phyloP scores from a whole-genome alignment of 2,797 vertebrate genomes.

The Philypnodon macrostomus region DNA sequence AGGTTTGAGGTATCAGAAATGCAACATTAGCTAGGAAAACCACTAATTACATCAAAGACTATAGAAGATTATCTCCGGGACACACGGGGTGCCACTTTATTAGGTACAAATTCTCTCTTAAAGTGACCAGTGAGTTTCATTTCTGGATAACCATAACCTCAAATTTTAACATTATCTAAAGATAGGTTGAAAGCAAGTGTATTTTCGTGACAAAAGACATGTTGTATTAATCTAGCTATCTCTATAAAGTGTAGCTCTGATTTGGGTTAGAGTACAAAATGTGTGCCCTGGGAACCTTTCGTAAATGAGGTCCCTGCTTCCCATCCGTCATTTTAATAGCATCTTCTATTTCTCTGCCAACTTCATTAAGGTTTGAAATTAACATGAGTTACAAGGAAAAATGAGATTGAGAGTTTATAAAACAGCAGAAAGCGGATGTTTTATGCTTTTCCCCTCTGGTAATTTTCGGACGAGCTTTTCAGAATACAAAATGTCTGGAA shows the following conservation, averaged over 20 bases:
- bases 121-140: too few species aligned
- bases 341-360: slow-evolving; percentile 47
- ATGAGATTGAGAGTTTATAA: slow-evolving; percentile 52
- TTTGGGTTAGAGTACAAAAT: slow-evolving; percentile 35
- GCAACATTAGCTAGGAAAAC: too few species aligned
- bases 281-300: slow-evolving; percentile 42
- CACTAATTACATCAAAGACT: too few species aligned
- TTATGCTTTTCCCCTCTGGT: slow-evolving; percentile 4
- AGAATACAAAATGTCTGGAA: slow-evolving; percentile 11
- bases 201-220: background rate
- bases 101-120: too few species aligned
- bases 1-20: too few species aligned
- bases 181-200: slow-evolving; percentile 1
- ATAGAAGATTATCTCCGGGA: too few species aligned
- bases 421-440: slow-evolving; percentile 31
- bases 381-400: slow-evolving; percentile 42
- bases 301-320: slow-evolving; percentile 54
- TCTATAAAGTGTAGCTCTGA: slow-evolving; percentile 18
- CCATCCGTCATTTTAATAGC: slow-evolving; percentile 61
- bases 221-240: slow-evolving; percentile 17
- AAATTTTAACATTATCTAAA: background rate
- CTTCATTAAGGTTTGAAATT: slow-evolving; percentile 56
- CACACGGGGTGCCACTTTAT: too few species aligned
- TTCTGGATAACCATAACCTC: background rate
- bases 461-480: slow-evolving; percentile 8